phyloP scores from a whole-genome alignment of 2,888 invertebrate species.

The Acrobeloides nanus region DNA sequence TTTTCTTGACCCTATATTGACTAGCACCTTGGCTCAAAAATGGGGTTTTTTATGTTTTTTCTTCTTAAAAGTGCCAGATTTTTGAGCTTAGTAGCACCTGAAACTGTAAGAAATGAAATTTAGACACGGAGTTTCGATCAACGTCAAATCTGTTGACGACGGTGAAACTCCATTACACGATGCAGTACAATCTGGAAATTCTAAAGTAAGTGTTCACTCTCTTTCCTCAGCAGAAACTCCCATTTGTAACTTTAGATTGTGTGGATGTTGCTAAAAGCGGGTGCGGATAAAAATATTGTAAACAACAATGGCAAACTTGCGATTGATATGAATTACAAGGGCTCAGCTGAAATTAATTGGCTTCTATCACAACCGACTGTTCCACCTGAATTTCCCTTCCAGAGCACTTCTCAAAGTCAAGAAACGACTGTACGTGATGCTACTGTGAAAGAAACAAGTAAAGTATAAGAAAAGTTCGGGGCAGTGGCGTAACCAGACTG shows the following conservation, averaged over 20 bases:
- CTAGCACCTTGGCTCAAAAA: no score
- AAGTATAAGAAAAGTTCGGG: no score
- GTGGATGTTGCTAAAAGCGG: conserved; percentile 5
- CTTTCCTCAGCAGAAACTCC: not conserved
- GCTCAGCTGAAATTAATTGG: not conserved
- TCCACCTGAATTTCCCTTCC: not conserved
- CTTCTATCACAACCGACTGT: not conserved
- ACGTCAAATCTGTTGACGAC: conserved; percentile 6
- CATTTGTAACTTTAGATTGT: conserved; percentile 9
- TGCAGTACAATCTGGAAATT: conserved; percentile 4
- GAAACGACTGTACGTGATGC: no score
- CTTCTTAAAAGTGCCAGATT: no score
- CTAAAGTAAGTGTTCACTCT: conserved; percentile 3
- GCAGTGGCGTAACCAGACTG: no score
- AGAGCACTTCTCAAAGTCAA: no score
- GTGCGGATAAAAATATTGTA: conserved; percentile 1
- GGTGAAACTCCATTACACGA: conserved; percentile 10
- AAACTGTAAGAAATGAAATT: no score
- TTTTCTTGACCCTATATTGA: no score
- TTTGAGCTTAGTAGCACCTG: no score
- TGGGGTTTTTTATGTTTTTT: no score
- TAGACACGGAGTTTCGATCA: conserved; percentile 7
- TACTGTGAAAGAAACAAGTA: no score
- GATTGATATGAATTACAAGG: not conserved
- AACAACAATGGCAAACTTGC: not conserved